These are phyloP conservation scores for Laupala kohalensis DNA, from an alignment of 1,140 invertebrate genomes.

Conservation along the genomic window DNA sequence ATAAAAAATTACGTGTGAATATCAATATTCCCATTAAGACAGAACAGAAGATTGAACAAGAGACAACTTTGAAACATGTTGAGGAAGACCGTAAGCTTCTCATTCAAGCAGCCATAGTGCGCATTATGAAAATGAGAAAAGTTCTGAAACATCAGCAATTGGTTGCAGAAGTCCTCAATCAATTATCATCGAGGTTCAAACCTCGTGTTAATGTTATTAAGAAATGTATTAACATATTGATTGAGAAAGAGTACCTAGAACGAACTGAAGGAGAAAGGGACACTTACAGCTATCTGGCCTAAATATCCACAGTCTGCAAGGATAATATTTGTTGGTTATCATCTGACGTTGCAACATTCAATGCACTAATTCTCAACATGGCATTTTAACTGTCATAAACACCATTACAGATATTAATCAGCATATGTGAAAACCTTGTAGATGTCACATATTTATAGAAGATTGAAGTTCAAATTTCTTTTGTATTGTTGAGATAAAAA, in stretches of 20 bases:
- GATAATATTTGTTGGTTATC: neutral
- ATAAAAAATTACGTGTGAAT: constrained; percentile 95
- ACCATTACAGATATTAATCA: neutral
- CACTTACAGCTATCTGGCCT: neutral
- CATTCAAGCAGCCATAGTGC: neutral
- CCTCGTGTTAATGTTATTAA: neutral
- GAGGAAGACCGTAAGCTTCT: neutral
- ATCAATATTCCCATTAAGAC: constrained; percentile 97
- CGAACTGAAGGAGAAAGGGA: neutral
- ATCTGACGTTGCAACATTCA: neutral
- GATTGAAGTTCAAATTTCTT: neutral
- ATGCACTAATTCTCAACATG: neutral
- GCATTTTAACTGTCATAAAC: neutral
- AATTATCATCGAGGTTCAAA: neutral
- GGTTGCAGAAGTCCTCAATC: neutral
- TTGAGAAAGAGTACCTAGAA: neutral
- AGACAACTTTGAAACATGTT: neutral
- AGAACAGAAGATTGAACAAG: constrained; percentile 63
- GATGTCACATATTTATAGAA: neutral
- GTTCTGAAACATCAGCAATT: neutral
- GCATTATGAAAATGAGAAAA: neutral
- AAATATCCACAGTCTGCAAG: neutral
- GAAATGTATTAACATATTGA: neutral
- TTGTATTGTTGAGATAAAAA: neutral
- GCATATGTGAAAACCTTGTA: neutral